These are phyloP conservation scores for Halichoerus grypus DNA, from an alignment of 2,113 vertebrate species.

Conservation along the genomic window DNA sequence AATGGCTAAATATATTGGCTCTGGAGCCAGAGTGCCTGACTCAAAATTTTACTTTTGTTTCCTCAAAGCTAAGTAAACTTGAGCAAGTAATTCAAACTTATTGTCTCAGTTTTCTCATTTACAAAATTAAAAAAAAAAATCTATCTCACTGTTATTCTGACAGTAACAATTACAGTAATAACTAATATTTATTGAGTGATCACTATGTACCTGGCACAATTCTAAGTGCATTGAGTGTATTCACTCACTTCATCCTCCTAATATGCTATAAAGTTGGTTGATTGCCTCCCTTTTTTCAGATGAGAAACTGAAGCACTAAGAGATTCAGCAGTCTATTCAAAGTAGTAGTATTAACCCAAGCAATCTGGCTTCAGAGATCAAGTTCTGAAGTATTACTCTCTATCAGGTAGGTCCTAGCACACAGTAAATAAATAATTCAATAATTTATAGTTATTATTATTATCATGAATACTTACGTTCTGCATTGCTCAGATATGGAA, in stretches of 20 bases:
- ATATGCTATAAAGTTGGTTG: background rate
- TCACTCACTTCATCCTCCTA: background rate
- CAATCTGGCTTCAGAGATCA: background rate
- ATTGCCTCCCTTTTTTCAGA: background rate
- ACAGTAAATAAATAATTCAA: background rate
- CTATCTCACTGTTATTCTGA: background rate
- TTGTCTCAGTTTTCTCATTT: background rate
- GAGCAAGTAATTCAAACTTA: background rate
- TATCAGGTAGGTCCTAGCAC: background rate
- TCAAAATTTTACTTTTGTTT: background rate
- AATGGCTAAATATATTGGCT: background rate
- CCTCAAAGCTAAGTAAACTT: background rate
- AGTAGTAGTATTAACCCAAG: background rate
- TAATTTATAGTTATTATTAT: background rate
- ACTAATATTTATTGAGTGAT: background rate
- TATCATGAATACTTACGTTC: background rate
- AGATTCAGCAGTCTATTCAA: background rate
- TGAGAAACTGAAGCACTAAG: background rate
- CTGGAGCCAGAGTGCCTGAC: background rate
- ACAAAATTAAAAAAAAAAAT: background rate
- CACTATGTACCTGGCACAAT: background rate
- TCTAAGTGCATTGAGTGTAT: background rate
- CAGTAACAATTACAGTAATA: background rate
- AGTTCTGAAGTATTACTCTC: background rate
- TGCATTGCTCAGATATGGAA: background rate